A percentile compares a stretch with the other conserved stretches of the same genome.
These are phyloP conservation scores for Tichodroma muraria DNA, from an alignment of 2,113 vertebrate species.

Conservation along the genomic window DNA sequence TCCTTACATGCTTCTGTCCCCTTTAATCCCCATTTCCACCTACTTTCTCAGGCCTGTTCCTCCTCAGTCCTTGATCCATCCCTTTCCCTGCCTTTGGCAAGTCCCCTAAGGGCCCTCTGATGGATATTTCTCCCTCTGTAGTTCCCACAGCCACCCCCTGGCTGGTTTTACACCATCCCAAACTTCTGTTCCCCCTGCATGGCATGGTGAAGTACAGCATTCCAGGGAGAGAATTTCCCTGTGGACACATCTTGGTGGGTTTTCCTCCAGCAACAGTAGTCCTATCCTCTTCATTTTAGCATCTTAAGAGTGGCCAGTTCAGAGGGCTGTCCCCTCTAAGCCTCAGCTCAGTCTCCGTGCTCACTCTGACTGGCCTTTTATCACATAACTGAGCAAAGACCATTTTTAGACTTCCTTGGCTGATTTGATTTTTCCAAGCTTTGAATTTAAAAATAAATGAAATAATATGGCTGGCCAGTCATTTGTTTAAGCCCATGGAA, in stretches of 20 bases:
- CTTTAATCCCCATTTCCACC: not conserved
- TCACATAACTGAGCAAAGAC: not conserved
- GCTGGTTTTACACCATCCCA: not conserved
- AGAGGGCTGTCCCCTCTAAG: not conserved
- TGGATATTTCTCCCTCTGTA: not conserved
- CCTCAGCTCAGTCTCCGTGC: fast-evolving
- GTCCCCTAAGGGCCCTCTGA: not conserved
- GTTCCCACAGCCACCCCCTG: not conserved
- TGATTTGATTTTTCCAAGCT: not conserved
- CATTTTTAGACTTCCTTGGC: not conserved
- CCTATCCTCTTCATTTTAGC: not conserved
- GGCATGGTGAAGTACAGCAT: fast-evolving
- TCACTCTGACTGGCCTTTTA: not conserved
- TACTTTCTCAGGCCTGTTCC: not conserved
- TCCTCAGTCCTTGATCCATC: not conserved
- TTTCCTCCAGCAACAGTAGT: not conserved
- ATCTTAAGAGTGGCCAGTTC: not conserved
- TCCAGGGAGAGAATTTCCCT: not conserved
- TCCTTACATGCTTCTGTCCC: not conserved
- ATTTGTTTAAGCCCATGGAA: not conserved
- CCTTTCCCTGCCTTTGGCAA: not conserved
- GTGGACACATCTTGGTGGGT: not conserved
- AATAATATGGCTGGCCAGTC: not conserved
- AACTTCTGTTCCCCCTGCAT: not conserved
- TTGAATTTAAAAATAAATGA: not conserved